A percentile compares a stretch with the other conserved stretches of the same genome.
phyloP scores from a whole-genome alignment of 2,888 invertebrate species.

The Fragum sueziense region DNA sequence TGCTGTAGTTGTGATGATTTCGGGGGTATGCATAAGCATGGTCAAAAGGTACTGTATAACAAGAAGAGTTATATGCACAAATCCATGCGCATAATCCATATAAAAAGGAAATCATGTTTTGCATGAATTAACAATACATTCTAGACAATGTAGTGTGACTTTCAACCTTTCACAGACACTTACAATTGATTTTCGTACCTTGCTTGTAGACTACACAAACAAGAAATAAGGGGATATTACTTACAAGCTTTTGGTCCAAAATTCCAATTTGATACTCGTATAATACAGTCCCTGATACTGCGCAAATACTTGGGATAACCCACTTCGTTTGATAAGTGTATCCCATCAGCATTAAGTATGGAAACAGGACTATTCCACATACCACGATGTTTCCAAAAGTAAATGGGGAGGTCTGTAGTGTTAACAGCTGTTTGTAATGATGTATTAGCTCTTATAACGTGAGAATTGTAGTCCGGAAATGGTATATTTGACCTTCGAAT shows the following conservation, averaged over 20 bases:
- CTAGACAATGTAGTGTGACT: neutral
- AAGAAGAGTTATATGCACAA: too few relatives aligned
- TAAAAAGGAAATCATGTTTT: neutral
- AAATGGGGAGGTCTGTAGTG: constrained; percentile 1
- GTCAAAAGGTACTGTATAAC: neutral
- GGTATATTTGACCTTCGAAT: neutral
- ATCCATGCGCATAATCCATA: neutral
- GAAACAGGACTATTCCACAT: constrained; percentile 3
- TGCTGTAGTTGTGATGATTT: neutral
- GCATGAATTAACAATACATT: neutral
- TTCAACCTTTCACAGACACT: neutral
- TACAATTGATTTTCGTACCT: neutral
- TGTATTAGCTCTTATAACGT: constrained; percentile 12
- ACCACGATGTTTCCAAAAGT: constrained; percentile 28
- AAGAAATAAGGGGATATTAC: too few relatives aligned
- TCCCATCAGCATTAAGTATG: constrained; percentile 17
- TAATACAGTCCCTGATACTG: constrained; percentile 29
- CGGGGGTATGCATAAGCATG: neutral
- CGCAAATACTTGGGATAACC: constrained; percentile 30
- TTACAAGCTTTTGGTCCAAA: too few relatives aligned
- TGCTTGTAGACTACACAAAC: neutral
- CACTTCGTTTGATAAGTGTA: constrained; percentile 19
- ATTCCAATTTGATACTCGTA: constrained; percentile 11
- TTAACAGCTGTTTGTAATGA: neutral
- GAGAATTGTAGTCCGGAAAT: constrained; percentile 15